These are phyloP conservation scores for Pollenia angustigena DNA, from an alignment of 2,888 invertebrate species.

Conservation along the genomic window DNA sequence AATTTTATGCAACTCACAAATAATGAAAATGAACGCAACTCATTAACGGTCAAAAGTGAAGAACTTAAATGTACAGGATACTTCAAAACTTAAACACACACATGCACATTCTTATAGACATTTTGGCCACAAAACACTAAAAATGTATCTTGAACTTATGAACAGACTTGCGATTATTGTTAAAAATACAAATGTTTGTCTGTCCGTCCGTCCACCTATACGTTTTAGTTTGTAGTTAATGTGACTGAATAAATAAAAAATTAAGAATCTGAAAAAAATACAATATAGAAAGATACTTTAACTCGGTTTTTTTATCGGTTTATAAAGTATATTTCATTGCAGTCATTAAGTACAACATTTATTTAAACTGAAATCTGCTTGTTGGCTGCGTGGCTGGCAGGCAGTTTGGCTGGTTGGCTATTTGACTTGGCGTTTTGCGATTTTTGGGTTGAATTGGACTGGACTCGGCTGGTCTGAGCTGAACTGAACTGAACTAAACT, in stretches of 20 bases:
- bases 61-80: conserved; percentile 47
- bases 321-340: conserved; percentile 76
- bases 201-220: conserved; percentile 12
- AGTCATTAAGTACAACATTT: conserved; percentile 75
- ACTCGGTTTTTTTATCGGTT: conserved; percentile 69
- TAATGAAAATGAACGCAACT: conserved; percentile 73
- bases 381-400: conserved; percentile 35
- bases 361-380: conserved; percentile 72
- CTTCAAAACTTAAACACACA: conserved; percentile 30
- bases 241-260: conserved; percentile 65
- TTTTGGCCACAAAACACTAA: conserved; percentile 66
- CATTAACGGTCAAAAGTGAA: conserved; percentile 70
- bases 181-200: conserved; percentile 29
- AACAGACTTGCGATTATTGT: conserved; percentile 45
- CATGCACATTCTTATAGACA: conserved; percentile 18
- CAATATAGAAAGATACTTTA: conserved; percentile 67
- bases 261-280: conserved; percentile 26
- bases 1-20: conserved; percentile 74
- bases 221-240: conserved; percentile 58
- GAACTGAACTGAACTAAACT: conserved; percentile 12
- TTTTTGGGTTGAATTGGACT: conserved; percentile 25
- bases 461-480: conserved; percentile 11
- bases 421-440: conserved; percentile 40
- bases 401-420: neutral
- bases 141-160: conserved; percentile 39